A percentile compares a stretch with the other conserved stretches of the same genome.
Evolutionary conservation across 2,113 vertebrate genomes (phyloP).

Genomic region (Anas platyrhynchos): DNA sequence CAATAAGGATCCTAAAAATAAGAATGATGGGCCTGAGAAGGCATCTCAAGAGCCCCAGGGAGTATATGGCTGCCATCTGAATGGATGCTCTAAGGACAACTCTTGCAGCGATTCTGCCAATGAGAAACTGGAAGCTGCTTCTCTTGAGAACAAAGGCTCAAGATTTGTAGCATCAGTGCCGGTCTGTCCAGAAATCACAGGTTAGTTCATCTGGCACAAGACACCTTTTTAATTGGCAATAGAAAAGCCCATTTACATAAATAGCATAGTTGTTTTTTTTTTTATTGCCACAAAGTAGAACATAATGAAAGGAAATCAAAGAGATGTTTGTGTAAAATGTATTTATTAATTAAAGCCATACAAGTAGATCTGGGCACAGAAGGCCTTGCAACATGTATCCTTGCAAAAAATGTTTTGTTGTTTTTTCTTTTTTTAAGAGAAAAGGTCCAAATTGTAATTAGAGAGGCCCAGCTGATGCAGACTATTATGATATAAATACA

Average conservation of each 20-base stretch:
- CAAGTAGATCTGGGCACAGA: not conserved
- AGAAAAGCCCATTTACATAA: not conserved
- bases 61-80: slow-evolving; percentile 22
- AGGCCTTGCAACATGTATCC: not conserved
- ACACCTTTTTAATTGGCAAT: not conserved
- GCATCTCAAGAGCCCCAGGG: slow-evolving; percentile 34
- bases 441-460: not conserved
- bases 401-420: not conserved
- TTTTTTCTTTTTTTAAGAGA: not conserved
- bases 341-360: not conserved
- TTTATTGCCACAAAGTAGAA: not conserved
- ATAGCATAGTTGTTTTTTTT: not conserved
- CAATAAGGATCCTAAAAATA: slow-evolving; percentile 76
- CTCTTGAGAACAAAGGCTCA: slow-evolving; percentile 57
- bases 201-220: slow-evolving; percentile 55
- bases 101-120: slow-evolving; percentile 37
- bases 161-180: not conserved
- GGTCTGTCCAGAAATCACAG: slow-evolving; percentile 55
- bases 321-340: not conserved
- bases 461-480: not conserved
- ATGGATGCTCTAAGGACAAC: slow-evolving; percentile 67
- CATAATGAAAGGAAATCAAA: not conserved
- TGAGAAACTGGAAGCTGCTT: slow-evolving; percentile 50
- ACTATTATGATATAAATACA: not conserved
- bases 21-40: slow-evolving; percentile 56